These are phyloP conservation scores for Synanthedon myopaeformis DNA, from an alignment of 2,888 invertebrate species.

Conservation along the genomic window DNA sequence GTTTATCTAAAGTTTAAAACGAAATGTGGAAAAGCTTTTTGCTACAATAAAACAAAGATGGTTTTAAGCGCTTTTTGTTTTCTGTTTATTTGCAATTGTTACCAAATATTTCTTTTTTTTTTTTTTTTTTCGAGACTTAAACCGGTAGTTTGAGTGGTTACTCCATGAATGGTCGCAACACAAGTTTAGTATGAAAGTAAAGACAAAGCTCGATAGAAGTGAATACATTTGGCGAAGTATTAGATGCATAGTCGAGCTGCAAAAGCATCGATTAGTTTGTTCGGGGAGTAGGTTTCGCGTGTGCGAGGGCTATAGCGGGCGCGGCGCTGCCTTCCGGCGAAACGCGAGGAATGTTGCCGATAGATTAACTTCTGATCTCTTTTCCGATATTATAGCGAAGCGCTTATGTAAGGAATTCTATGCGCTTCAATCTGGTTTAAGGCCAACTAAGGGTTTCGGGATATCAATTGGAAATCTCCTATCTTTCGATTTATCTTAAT, in stretches of 20 bases:
- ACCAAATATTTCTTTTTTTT: too few relatives aligned
- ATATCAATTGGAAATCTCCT: constrained; percentile 28
- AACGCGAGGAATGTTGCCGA: constrained; percentile 68
- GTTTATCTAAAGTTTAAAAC: too few relatives aligned
- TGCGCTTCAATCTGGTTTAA: constrained; percentile 62
- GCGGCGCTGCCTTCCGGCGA: constrained; percentile 62
- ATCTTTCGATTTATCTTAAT: not conserved
- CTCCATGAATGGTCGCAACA: too few relatives aligned
- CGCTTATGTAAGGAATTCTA: constrained; percentile 66
- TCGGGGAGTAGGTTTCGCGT: constrained; percentile 26
- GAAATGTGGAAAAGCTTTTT: too few relatives aligned
- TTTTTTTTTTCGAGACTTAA: too few relatives aligned
- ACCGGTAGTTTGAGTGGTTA: too few relatives aligned
- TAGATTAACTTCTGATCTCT: constrained; percentile 71
- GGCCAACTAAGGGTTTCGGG: constrained; percentile 44
- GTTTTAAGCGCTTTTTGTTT: too few relatives aligned
- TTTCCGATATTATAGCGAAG: constrained; percentile 66
- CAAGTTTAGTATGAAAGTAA: too few relatives aligned
- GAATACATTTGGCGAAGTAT: constrained; percentile 8
- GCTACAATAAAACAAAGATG: too few relatives aligned
- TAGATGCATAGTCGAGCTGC: constrained; percentile 36
- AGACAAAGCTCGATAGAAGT: too few relatives aligned
- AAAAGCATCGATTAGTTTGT: constrained; percentile 52
- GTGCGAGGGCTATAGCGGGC: constrained; percentile 47
- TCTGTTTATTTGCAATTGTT: too few relatives aligned